phyloP scores from a whole-genome alignment of 30 jellyfish, hydroid and myxozoan species.

The Morbakka virulenta region DNA sequence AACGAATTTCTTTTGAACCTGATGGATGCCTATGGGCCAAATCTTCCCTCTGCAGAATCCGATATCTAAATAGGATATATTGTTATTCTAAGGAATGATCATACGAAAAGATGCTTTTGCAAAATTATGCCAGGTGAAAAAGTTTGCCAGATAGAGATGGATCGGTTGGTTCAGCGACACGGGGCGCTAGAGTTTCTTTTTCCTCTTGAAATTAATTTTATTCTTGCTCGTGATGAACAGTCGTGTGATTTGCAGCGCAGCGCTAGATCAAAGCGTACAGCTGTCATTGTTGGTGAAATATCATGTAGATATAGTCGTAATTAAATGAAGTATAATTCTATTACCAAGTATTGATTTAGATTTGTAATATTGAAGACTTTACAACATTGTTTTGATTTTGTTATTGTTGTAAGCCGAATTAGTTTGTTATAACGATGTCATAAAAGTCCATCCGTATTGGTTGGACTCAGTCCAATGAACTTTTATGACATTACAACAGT shows the following conservation, averaged over 20 bases:
- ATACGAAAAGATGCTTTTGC: slow-evolving; percentile 3
- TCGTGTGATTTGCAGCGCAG: too few relatives aligned
- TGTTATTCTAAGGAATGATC: slow-evolving; percentile 3
- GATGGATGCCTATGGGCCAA: slow-evolving; percentile 12
- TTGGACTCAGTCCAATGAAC: slow-evolving; percentile 2
- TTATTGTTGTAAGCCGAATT: too few relatives aligned
- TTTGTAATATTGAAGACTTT: too few relatives aligned
- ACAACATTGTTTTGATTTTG: too few relatives aligned
- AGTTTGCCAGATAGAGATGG: slow-evolving; percentile 18
- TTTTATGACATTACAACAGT: background rate
- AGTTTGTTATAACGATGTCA: background rate
- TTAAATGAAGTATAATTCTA: too few relatives aligned
- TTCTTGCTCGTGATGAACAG: too few relatives aligned
- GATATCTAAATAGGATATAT: background rate
- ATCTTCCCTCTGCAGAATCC: background rate
- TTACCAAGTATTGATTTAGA: too few relatives aligned
- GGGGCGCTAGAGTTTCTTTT: too few relatives aligned
- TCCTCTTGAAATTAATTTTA: too few relatives aligned
- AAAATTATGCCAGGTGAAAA: slow-evolving; percentile 13
- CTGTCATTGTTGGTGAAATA: slow-evolving; percentile 46
- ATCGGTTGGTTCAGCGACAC: slow-evolving; percentile 8
- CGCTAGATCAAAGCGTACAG: slow-evolving; percentile 35
- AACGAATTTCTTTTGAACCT: slow-evolving; percentile 3
- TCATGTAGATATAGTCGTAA: slow-evolving; percentile 24
- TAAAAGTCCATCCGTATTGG: background rate